Base-by-base conservation (phyloP, 2,113 vertebrate genomes). In the Cynocephalus volans region DNA sequence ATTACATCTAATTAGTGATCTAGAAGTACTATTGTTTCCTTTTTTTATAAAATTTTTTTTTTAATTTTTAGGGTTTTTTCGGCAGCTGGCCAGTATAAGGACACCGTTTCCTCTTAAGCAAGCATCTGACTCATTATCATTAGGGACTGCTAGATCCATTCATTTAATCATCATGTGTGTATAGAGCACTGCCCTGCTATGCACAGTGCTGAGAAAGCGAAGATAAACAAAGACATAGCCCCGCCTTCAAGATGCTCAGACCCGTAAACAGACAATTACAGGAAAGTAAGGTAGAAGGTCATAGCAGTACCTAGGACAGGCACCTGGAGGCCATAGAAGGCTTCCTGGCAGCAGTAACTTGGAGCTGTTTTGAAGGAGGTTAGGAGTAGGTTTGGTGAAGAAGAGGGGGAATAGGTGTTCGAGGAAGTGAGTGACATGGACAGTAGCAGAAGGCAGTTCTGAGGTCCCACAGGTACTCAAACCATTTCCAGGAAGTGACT, bases 1-100 rank as follows among this genome's bases (percentile, higher is more conserved):
- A 31, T 83, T 14, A 64, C 64, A 93, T 88, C 56, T 89, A 56
- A 28, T 62, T 84, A 88, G 58, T 92, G 96, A 88, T 80, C 69
- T 60, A 45, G 92, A 95, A 87, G 86, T 24, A 45, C 45, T 52
- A 73, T 48, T 41, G 54, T 62, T 84, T 84, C 54, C 17, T 56
- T 17, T 56, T 56, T 56, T 56, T 56, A 15, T 56, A 56, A 56
- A 56, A 1, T 17, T 56, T 56, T 56, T 56, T 56, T 56, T 56
- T 56, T 17, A 56, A 56, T 15, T 56, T 56, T n/a, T n/a, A n/a
- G n/a, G n/a, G n/a, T n/a, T n/a, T 41, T 41, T 41, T 41, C 4
- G 41, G 41, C 41, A 41, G 41, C 41, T 41, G 41, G 41, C 41
- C 41, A 41, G 41, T 41, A 41, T 41, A 41, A 4, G 41, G 41